Conservation (phyloP, 1,140 invertebrate species). For the Dendroctonus ponderosae region DNA sequence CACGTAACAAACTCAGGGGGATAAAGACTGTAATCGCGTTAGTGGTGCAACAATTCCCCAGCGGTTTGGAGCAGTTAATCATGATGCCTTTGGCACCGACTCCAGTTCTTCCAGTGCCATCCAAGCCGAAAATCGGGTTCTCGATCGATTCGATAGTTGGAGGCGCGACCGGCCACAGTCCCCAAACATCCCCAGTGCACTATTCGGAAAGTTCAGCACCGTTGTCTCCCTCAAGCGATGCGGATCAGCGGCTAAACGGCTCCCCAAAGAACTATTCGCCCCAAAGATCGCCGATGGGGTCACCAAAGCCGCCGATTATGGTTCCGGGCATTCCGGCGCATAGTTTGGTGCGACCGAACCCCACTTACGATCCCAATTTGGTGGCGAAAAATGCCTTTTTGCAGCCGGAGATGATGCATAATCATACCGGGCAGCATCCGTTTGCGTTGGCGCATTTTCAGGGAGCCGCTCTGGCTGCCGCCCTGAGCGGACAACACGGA, state of each 20-base stretch:
- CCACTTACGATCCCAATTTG: slow-evolving; percentile 51
- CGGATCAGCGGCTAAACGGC: slow-evolving; percentile 46
- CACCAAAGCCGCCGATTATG: slow-evolving; percentile 52
- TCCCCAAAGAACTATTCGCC: slow-evolving; percentile 51
- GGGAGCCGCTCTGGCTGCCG: slow-evolving; percentile 64
- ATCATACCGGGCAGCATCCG: slow-evolving; percentile 60
- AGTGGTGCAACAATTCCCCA: not conserved
- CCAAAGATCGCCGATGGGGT: slow-evolving; percentile 40
- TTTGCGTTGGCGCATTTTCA: slow-evolving; percentile 72
- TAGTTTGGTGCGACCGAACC: slow-evolving; percentile 52
- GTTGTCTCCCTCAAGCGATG: slow-evolving; percentile 46
- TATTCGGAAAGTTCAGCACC: slow-evolving; percentile 49
- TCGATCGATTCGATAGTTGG: slow-evolving; percentile 94
- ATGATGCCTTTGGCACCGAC: slow-evolving; percentile 91
- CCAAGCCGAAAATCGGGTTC: slow-evolving; percentile 91
- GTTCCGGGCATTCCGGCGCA: slow-evolving; percentile 55
- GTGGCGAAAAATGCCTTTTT: slow-evolving; percentile 62
- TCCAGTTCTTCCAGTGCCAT: slow-evolving; percentile 76
- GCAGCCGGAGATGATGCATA: slow-evolving; percentile 63
- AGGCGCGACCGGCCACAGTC: slow-evolving; percentile 52
- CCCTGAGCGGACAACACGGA: slow-evolving; percentile 61
- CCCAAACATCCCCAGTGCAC: slow-evolving; percentile 47
- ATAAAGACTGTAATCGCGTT: not conserved
- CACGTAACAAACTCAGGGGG: not conserved
- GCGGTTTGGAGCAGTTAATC: slow-evolving; percentile 46